A percentile compares a stretch with the other conserved stretches of the same genome.
Conservation (phyloP, 2,797 vertebrate genomes). For the Aldrovandia affinis region DNA sequence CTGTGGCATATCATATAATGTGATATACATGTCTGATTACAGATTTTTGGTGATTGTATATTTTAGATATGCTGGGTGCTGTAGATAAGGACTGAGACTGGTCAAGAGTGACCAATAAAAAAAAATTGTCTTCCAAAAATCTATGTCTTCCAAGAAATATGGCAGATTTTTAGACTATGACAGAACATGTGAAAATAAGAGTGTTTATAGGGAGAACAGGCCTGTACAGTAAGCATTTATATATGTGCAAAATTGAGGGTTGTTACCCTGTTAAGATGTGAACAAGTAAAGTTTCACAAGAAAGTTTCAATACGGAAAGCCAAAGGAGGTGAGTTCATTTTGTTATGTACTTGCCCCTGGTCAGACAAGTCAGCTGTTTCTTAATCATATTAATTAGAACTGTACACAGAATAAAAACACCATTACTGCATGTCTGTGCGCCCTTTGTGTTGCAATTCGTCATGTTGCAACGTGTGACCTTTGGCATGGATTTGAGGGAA, state of each 20-base stretch:
- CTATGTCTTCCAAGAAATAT: no score
- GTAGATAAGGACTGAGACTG: neutral
- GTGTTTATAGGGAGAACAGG: no score
- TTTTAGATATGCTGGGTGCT: neutral
- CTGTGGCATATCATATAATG: neutral
- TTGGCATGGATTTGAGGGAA: neutral
- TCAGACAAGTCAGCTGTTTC: neutral
- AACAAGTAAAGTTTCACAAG: neutral
- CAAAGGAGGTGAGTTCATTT: neutral
- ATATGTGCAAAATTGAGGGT: no score
- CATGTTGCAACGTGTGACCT: neutral
- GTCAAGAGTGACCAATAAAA: neutral
- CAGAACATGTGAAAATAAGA: no score
- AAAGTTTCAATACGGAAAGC: neutral
- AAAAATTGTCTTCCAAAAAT: no score
- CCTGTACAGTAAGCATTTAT: neutral
- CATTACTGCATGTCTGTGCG: neutral
- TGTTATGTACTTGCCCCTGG: neutral
- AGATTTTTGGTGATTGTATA: neutral
- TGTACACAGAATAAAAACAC: neutral
- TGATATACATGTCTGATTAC: neutral
- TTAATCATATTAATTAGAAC: neutral
- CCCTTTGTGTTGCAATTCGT: neutral
- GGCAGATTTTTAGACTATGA: no score
- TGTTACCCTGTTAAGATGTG: neutral